Conservation (phyloP, 1,140 invertebrate species). For the Eumeta japonica region DNA sequence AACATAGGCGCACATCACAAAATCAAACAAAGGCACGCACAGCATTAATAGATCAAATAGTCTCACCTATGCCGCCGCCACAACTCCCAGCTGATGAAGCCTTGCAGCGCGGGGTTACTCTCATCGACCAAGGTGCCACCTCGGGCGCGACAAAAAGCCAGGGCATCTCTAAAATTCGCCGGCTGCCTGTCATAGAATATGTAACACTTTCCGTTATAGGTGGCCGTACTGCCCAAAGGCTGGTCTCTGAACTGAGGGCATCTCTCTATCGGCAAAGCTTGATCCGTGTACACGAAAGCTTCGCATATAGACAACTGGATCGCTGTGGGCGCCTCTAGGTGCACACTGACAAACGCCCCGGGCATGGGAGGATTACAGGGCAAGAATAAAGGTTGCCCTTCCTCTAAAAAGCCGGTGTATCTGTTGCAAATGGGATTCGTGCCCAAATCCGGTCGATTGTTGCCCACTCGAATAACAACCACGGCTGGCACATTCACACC, state of each 20-base stretch:
- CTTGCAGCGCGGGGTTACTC: conserved; percentile 90
- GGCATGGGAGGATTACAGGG: conserved; percentile 95
- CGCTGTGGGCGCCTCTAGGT: conserved; percentile 72
- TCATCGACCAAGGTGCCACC: conserved; percentile 86
- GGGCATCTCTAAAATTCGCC: conserved; percentile 75
- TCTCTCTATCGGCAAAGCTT: conserved; percentile 88
- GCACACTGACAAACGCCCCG: conserved; percentile 90
- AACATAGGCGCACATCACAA: too few species aligned
- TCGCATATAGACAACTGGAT: conserved; percentile 89
- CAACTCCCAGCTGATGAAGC: conserved; percentile 91
- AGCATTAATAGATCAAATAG: too few species aligned
- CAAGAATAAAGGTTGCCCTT: conserved; percentile 87
- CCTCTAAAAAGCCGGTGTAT: conserved; percentile 82
- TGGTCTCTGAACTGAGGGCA: conserved; percentile 91
- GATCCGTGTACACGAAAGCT: conserved; percentile 93
- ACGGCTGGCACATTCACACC: conserved; percentile 69
- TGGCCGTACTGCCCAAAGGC: conserved; percentile 86
- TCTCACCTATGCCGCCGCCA: conserved; percentile 83
- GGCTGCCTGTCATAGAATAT: conserved; percentile 92
- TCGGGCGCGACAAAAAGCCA: conserved; percentile 76
- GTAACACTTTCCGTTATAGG: conserved; percentile 95
- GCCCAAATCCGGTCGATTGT: conserved; percentile 90
- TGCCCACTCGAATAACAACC: conserved; percentile 87
- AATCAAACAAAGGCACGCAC: too few species aligned
- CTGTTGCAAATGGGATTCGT: conserved; percentile 92